Conservation (phyloP, 2,113 vertebrate genomes). For the Panurus biarmicus region DNA sequence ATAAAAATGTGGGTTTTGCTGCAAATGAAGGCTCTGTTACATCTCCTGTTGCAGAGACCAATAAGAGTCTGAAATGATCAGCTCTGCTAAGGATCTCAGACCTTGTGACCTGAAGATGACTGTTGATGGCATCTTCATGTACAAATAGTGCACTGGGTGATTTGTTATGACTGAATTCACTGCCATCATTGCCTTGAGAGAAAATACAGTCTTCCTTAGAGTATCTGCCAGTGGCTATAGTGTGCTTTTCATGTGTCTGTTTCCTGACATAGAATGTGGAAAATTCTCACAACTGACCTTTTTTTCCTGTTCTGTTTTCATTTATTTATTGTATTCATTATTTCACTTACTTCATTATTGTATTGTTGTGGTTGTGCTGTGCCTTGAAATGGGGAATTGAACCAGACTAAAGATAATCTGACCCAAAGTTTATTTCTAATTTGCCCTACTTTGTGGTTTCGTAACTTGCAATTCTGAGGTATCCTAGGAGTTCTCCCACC, state of each 20-base stretch:
- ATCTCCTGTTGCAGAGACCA: not conserved
- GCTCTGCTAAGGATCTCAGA: not conserved
- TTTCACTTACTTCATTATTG: too few species aligned
- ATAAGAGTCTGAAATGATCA: not conserved
- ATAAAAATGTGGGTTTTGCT: not conserved
- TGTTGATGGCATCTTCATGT: not conserved
- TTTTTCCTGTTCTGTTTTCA: not conserved
- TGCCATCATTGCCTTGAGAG: not conserved
- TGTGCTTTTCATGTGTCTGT: not conserved
- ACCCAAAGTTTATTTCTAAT: not conserved
- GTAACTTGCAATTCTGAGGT: rapidly evolving
- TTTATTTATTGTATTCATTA: too few species aligned
- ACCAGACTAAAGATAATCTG: not conserved
- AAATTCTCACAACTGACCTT: not conserved
- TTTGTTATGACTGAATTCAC: not conserved
- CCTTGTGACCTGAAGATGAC: not conserved
- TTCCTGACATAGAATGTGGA: not conserved
- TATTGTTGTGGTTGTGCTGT: not conserved
- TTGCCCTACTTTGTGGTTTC: rapidly evolving
- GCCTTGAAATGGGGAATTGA: not conserved
- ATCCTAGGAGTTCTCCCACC: not conserved
- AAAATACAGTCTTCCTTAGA: not conserved
- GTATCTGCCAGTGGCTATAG: not conserved
- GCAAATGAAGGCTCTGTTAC: not conserved
- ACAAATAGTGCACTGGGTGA: rapidly evolving